Evolutionary conservation across 1,140 invertebrate species (phyloP).

Genomic region (Drosophila lacteicornis): DNA sequence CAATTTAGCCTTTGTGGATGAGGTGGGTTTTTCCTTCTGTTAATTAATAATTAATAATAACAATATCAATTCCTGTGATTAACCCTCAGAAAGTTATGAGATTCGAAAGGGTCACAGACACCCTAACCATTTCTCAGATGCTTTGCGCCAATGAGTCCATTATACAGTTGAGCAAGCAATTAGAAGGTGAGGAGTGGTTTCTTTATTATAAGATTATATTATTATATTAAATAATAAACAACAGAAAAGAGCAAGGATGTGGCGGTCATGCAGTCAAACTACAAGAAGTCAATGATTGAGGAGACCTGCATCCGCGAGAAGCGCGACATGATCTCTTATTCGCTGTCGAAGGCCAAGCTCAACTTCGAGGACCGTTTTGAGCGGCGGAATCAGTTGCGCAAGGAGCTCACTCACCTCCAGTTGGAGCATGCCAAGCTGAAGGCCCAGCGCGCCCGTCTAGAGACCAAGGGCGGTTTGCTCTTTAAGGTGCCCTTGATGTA

Average conservation of each 20-base stretch:
- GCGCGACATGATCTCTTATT: constrained; percentile 26
- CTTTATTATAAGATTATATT: no score
- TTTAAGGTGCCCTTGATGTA: constrained; percentile 33
- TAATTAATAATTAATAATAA: not conserved
- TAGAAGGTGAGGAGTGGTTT: constrained; percentile 16
- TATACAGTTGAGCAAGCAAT: constrained; percentile 27
- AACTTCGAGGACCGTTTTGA: not conserved
- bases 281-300: constrained; percentile 43
- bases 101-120: constrained; percentile 30
- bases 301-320: constrained; percentile 40
- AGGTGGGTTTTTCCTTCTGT: not conserved
- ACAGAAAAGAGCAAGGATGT: constrained; percentile 41
- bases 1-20: constrained; percentile 33
- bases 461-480: constrained; percentile 30
- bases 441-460: constrained; percentile 4
- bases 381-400: constrained; percentile 11
- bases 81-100: constrained; percentile 21
- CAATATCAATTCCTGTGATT: no score
- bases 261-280: constrained; percentile 27
- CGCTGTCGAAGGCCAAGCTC: constrained; percentile 6
- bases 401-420: constrained; percentile 24
- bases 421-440: constrained; percentile 16
- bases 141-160: constrained; percentile 24
- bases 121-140: constrained; percentile 33
- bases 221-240: no score